Evolutionary conservation across 2,113 vertebrate species (phyloP).

Genomic region (Clinocottus analis): DNA sequence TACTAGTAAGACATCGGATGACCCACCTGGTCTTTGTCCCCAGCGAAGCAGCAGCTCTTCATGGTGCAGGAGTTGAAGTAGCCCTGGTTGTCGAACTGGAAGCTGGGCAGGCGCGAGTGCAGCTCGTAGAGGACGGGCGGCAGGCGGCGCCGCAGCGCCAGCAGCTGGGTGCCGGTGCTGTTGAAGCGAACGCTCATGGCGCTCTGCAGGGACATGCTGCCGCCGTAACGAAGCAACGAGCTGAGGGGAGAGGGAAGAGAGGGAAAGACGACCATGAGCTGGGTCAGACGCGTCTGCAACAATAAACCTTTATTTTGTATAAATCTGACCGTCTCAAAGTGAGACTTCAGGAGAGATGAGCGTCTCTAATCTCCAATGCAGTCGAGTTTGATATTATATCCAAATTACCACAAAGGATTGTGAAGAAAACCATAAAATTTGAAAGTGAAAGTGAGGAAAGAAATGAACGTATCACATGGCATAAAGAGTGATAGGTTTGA

Average conservation of each 20-base stretch:
- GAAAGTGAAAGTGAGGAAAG: no score
- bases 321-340: not conserved
- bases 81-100: slow-evolving; percentile 99
- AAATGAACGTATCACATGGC: not conserved
- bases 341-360: slow-evolving; percentile 1
- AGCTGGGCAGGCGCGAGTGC: slow-evolving; percentile 95
- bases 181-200: slow-evolving; percentile 99
- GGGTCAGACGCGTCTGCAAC: not conserved
- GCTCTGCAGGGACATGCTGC: slow-evolving; percentile 96
- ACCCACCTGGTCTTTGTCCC: slow-evolving; percentile 95
- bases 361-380: not conserved
- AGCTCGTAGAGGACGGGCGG: slow-evolving; percentile 98
- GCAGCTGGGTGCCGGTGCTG: slow-evolving; percentile 94
- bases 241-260: slow-evolving; percentile 71
- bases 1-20: no score
- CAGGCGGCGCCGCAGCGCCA: slow-evolving; percentile 93
- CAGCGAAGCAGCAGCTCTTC: slow-evolving; percentile 99
- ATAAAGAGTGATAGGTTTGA: not conserved
- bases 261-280: not conserved
- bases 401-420: not conserved
- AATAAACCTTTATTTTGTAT: not conserved
- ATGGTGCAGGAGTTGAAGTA: slow-evolving; percentile 99
- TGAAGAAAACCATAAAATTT: not conserved
- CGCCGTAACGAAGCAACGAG: slow-evolving; percentile 94
- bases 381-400: not conserved